A percentile compares a stretch with the other conserved stretches of the same genome.
phyloP scores from a whole-genome alignment of 2,797 vertebrate genomes.

The Crax fasciolata region DNA sequence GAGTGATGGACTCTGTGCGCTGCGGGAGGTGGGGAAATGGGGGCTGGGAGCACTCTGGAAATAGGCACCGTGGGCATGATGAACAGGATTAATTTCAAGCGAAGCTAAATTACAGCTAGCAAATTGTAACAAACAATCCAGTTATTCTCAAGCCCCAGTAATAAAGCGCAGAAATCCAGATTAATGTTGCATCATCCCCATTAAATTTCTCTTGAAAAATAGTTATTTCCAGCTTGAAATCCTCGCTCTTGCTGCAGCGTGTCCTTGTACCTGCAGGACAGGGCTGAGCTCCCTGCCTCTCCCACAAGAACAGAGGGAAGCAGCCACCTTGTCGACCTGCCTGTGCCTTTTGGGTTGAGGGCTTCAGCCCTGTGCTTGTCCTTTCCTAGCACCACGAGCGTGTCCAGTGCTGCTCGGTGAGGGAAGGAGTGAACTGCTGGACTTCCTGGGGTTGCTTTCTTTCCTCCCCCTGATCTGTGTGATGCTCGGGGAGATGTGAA shows the following conservation, averaged over 20 bases:
- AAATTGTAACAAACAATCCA: conserved; percentile 51
- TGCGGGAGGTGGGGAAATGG: background rate
- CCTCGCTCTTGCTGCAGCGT: background rate
- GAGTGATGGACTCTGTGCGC: background rate
- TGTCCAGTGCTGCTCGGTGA: background rate
- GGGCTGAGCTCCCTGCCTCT: background rate
- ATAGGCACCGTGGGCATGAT: background rate
- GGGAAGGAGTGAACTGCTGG: background rate
- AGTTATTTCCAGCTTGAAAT: background rate
- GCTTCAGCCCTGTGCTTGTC: background rate
- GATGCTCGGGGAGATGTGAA: background rate
- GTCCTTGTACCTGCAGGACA: background rate
- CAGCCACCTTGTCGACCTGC: background rate
- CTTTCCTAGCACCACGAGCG: fast-evolving
- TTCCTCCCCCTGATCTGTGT: background rate
- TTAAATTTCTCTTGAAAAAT: conserved; percentile 1
- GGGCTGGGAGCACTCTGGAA: background rate
- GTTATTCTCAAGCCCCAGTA: conserved; percentile 21
- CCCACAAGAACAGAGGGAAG: background rate
- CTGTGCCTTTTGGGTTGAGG: too few species aligned
- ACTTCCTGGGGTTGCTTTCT: background rate
- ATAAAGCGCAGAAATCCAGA: conserved; percentile 36
- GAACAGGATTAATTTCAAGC: conserved; percentile 21
- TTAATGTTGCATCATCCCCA: background rate
- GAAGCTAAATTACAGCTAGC: conserved; percentile 33